Base-by-base conservation (phyloP, 2,113 vertebrate species). In the Pungitius pungitius region DNA sequence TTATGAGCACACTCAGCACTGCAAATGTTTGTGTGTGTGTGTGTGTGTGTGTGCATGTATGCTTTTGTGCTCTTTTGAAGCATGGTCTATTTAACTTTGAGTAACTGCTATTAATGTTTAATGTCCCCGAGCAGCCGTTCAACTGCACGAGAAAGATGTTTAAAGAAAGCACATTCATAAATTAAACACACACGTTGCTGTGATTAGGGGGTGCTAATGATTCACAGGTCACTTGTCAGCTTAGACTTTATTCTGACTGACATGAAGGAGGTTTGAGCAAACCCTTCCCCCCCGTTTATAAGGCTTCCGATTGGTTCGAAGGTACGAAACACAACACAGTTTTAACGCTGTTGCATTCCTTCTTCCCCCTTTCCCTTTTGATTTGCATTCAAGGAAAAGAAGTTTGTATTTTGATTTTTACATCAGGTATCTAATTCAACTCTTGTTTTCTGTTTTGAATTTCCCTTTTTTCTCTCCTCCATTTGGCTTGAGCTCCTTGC, bases 361-460 rank as follows among this genome's bases (percentile, higher is more conserved):
- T 89, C 73, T 90, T 54, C 87, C 88, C 84, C 80, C 76, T 87
- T 91, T 92, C 88, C 93, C 88, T 89, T 93, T 93, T 94, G 93
- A 92, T 94, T 94, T 95, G 95, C 94, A 92, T 92, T 93, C 95
- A 94, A 96, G 95, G 95, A 96, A 95, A 94, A 95, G 95, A 93
- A 96, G 95, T 93, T 95, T 96, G 91, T 96, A 96, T 95, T 96
- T 96, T 95, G 95, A 96, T 96, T 96, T 96, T 95, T 96, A 96
- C 92, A 96, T 95, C 94, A 95, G 95, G 95, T 96, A 96, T 94
- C 92, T 94, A 83, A 91, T 75, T 64, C 77, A 80, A 81, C 80
- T 89, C 77, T 84, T 84, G 78, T 62, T 69, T 88, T 64, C 85
- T 59, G 51, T 70, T 78, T 37, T 75, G 64, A 49, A 39, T 54